phyloP scores from a whole-genome alignment of 2,113 vertebrate genomes.

The Melierax canorus region DNA sequence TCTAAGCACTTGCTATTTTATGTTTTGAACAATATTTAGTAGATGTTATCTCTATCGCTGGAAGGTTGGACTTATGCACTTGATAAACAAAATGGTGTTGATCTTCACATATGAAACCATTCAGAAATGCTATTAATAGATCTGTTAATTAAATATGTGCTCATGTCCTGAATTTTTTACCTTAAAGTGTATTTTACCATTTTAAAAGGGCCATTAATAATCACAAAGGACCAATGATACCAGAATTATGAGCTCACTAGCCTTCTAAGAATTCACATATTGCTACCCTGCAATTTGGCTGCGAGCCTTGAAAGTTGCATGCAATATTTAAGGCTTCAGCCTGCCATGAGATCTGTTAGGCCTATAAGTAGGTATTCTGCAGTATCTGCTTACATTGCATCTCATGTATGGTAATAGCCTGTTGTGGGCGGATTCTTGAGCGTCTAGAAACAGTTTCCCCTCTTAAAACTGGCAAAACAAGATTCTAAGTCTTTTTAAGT shows the following conservation, averaged over 20 bases:
- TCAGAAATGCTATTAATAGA: not conserved
- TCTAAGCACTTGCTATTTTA: not conserved
- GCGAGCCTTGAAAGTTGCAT: not conserved
- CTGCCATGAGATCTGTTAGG: not conserved
- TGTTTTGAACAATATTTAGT: not conserved
- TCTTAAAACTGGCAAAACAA: not conserved
- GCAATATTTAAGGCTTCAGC: not conserved
- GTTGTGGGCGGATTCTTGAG: not conserved
- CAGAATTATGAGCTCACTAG: not conserved
- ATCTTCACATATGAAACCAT: not conserved
- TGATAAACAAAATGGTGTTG: not conserved
- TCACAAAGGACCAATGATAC: not conserved
- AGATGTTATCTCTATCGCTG: not conserved
- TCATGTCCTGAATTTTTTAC: not conserved
- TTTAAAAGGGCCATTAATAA: not conserved
- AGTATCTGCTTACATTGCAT: not conserved
- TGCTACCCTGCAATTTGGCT: not conserved
- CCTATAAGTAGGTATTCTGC: not conserved
- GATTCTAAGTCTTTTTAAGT: not conserved
- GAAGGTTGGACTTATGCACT: not conserved
- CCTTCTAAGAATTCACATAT: not conserved
- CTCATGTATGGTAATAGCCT: not conserved
- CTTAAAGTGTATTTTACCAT: not conserved
- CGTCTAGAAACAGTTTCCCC: not conserved
- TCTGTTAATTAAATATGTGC: not conserved